These are phyloP conservation scores for Selene dorsalis DNA, from an alignment of 2,797 vertebrate genomes.

Conservation along the genomic window DNA sequence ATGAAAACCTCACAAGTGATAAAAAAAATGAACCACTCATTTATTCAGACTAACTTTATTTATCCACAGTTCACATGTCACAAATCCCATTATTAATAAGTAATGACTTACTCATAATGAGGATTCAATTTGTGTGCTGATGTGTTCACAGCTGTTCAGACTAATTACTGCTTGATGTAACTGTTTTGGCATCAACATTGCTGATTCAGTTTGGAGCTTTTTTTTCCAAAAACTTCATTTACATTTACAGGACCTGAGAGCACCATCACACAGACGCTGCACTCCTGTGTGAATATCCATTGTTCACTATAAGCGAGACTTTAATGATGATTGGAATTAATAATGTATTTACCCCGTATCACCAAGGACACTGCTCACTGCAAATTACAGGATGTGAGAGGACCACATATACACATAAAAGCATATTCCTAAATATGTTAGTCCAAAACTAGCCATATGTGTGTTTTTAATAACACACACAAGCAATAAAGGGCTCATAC, in stretches of 20 bases:
- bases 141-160: slow-evolving; percentile 37
- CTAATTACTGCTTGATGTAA: slow-evolving; percentile 40
- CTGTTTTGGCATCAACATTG: slow-evolving; percentile 33
- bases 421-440: too few species aligned
- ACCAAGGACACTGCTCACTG: slow-evolving; percentile 44
- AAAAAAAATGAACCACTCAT: not conserved
- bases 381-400: slow-evolving; percentile 29
- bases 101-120: slow-evolving; percentile 32
- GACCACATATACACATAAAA: not conserved
- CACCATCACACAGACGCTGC: slow-evolving; percentile 4
- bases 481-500: not conserved
- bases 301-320: slow-evolving; percentile 17
- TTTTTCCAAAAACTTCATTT: slow-evolving; percentile 11
- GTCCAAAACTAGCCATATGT: too few species aligned
- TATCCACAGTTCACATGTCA: slow-evolving; percentile 16
- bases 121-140: slow-evolving; percentile 37
- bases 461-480: not conserved
- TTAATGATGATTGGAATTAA: slow-evolving; percentile 55
- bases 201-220: not conserved
- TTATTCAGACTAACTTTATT: slow-evolving; percentile 15
- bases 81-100: slow-evolving; percentile 28
- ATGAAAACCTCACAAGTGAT: slow-evolving; percentile 11
- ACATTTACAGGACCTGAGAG: slow-evolving; percentile 22
- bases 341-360: slow-evolving; percentile 48
- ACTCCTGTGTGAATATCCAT: slow-evolving; percentile 23